Evolutionary conservation across 2,113 vertebrate species (phyloP).

Genomic region (Carollia perspicillata): DNA sequence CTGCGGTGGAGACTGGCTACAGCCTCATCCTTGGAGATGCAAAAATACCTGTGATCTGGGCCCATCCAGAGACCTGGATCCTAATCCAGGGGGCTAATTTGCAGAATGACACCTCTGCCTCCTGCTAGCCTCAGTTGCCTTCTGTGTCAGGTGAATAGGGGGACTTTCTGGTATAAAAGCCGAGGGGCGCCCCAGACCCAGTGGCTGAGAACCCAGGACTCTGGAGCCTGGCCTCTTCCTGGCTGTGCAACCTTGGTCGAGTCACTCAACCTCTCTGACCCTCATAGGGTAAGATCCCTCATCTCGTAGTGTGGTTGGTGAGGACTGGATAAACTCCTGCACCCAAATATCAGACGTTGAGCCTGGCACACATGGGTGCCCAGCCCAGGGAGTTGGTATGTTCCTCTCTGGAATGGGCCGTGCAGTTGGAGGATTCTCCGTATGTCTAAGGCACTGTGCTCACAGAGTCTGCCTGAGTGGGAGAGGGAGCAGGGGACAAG

Average conservation of each 20-base stretch:
- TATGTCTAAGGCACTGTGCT: not conserved
- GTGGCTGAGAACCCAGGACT: not conserved
- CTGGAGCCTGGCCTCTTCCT: not conserved
- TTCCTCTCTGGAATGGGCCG: not conserved
- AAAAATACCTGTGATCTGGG: not conserved
- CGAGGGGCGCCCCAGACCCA: not conserved
- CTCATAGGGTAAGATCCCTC: not conserved
- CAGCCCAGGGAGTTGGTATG: not conserved
- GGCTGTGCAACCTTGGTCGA: not conserved
- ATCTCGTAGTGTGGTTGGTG: not conserved
- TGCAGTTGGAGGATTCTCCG: not conserved
- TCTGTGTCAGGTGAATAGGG: not conserved
- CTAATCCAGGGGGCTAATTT: not conserved
- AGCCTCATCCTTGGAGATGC: not conserved
- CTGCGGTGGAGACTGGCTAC: too few species aligned
- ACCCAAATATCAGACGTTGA: not conserved
- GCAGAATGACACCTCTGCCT: not conserved
- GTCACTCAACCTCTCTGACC: not conserved
- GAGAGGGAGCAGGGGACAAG: not conserved
- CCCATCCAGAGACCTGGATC: not conserved
- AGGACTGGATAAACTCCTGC: not conserved
- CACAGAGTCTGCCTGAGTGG: not conserved
- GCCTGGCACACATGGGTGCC: rapidly evolving
- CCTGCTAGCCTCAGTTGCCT: not conserved
- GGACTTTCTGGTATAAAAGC: not conserved